phyloP scores from a whole-genome alignment of 2,113 vertebrate species.

The Bubo bubo region DNA sequence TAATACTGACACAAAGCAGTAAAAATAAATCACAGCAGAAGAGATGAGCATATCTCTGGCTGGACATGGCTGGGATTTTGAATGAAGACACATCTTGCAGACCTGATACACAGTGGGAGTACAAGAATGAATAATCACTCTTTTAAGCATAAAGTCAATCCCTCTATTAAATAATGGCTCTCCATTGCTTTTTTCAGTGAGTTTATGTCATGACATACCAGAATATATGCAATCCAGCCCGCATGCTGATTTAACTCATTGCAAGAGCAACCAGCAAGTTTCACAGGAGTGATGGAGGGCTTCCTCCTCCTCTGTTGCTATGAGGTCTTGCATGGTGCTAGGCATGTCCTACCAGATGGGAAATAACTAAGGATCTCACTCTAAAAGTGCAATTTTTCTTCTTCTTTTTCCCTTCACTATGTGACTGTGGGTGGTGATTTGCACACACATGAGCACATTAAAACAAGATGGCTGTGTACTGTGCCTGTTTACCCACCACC shows the following conservation, averaged over 20 bases:
- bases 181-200: background rate
- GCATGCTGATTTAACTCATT: background rate
- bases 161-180: background rate
- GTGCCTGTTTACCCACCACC: background rate
- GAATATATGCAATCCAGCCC: background rate
- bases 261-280: background rate
- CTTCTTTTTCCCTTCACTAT: background rate
- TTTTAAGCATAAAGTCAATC: background rate
- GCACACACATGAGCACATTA: background rate
- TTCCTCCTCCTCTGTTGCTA: background rate
- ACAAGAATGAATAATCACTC: background rate
- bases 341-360: background rate
- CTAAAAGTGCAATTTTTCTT: background rate
- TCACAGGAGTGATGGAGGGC: background rate
- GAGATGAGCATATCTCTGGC: background rate
- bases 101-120: background rate
- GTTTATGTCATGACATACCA: background rate
- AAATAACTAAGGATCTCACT: background rate
- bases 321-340: background rate
- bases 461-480: background rate
- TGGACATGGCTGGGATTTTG: background rate
- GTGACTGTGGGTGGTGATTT: background rate
- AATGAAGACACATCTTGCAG: background rate
- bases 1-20: background rate
- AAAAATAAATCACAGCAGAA: constrained; percentile 22